Base-by-base conservation (phyloP, 2,797 vertebrate species). In the Antrozous pallidus region DNA sequence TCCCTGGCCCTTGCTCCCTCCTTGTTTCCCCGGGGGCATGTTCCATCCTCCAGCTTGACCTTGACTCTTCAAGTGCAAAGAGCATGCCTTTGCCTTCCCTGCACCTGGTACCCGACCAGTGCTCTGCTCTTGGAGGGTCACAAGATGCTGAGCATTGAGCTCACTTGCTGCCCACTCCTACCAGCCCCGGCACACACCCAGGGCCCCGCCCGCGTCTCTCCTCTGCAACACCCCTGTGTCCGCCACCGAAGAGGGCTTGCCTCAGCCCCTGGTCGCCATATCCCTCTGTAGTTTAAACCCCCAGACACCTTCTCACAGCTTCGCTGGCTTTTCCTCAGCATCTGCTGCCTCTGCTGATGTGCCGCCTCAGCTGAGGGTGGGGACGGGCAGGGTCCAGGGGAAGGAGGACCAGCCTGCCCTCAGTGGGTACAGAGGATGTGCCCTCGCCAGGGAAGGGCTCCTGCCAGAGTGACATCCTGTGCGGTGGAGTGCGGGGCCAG, bases 1-100 rank as follows among this genome's bases (percentile, higher is more conserved):
- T 56, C 67, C 77, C 10, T 18, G 28, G 74, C 92, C 74, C 88
- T 71, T 28, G 22, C 61, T n/a, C 56, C 22, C 42, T 42, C 54
- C 90, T 80, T 69, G 79, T 87, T 51, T 85, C 42, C 77, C 85
- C 0, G 6, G 11, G 61, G 49, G 75, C 47, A 26, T 20, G 69
- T 83, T 81, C 79, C 84, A 36, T 90, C 70, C 82, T 88, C 67
- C 80, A 33, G 63, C 26, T 12, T 71, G 74, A 71, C 81, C 28
- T 10, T 47, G 61, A 74, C 56, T 69, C 93, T 82, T 73, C 80
- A 40, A 80, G 85, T 40, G 24, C 56, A 65, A 17, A 75, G 33
- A 56, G 31, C 9, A 1, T 7, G 40, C 49, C 71, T 80, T 33
- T 73, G 83, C 89, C 45, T 65, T 65, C 82, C 89, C 61, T 40